Conservation (phyloP, 2,888 invertebrate species). For the Acleris cristana region DNA sequence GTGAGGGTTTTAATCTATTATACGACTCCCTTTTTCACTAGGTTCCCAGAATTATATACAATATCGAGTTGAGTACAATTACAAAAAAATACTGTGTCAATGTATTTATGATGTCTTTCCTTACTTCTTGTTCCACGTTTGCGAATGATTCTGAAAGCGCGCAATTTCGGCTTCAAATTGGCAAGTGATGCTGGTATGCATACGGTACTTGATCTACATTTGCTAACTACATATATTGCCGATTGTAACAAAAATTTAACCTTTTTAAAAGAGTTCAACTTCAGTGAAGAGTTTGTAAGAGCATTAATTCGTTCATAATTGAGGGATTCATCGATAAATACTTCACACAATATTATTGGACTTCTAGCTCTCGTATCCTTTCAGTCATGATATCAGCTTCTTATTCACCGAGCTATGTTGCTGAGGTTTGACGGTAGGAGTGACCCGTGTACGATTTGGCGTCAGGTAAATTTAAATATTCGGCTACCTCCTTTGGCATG, state of each 20-base stretch:
- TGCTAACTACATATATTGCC: neutral
- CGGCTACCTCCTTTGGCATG: slow-evolving; percentile 17
- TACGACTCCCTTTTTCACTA: too few species aligned
- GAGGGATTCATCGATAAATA: neutral
- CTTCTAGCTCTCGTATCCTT: neutral
- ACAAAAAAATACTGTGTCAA: too few species aligned
- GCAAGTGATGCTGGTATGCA: neutral
- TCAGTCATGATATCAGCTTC: neutral
- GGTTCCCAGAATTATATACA: too few species aligned
- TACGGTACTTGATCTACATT: neutral
- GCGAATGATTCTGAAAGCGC: neutral
- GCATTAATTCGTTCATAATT: neutral
- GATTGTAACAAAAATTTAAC: neutral
- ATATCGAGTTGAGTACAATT: too few species aligned
- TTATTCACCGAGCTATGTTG: neutral
- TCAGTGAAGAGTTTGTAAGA: neutral
- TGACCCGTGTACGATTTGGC: slow-evolving; percentile 3
- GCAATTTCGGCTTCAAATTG: neutral
- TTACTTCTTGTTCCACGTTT: neutral
- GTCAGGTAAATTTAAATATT: slow-evolving; percentile 18
- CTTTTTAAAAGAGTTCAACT: neutral
- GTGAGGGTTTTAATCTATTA: too few species aligned
- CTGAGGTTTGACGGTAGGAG: slow-evolving; percentile 1
- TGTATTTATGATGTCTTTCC: too few species aligned
- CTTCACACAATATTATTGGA: neutral